Conservation (phyloP, 2,797 vertebrate genomes). For the Borostomias antarcticus region DNA sequence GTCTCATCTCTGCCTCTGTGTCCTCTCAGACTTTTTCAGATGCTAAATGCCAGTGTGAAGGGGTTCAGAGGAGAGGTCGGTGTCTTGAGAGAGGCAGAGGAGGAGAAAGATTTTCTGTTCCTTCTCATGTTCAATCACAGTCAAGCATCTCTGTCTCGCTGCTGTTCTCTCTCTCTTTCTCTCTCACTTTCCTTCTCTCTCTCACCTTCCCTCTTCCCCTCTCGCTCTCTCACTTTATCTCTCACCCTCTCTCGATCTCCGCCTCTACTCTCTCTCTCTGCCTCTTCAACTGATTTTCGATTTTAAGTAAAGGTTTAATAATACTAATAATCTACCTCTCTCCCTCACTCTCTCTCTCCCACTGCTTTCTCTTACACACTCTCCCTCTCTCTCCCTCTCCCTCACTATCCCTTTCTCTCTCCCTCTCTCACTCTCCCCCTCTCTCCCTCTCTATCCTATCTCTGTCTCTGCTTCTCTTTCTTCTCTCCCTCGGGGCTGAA, state of each 20-base stretch:
- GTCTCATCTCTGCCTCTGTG: background rate
- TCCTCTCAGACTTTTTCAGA: background rate
- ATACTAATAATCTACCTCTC: background rate
- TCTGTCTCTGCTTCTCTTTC: conserved; percentile 33
- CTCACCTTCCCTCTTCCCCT: too few species aligned
- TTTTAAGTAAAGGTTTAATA: background rate
- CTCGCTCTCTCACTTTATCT: background rate
- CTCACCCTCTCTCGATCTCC: background rate
- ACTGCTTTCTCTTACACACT: conserved; percentile 20
- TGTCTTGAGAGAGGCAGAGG: background rate
- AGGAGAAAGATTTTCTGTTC: background rate
- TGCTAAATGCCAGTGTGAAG: background rate
- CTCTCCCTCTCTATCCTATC: conserved; percentile 3
- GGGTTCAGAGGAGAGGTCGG: background rate
- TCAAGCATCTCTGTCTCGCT: background rate
- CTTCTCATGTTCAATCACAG: background rate
- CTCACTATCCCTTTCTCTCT: conserved; percentile 2
- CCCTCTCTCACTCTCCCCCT: background rate
- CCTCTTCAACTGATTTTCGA: background rate
- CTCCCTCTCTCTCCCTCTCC: conserved; percentile 11
- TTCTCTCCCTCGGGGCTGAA: conserved; percentile 11
- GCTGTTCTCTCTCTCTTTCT: background rate
- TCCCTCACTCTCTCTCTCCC: conserved; percentile 26
- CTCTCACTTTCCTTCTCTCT: too few species aligned
- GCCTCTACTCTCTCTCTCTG: background rate